phyloP scores from a whole-genome alignment of 2,797 vertebrate species.

The Bradypus variegatus region DNA sequence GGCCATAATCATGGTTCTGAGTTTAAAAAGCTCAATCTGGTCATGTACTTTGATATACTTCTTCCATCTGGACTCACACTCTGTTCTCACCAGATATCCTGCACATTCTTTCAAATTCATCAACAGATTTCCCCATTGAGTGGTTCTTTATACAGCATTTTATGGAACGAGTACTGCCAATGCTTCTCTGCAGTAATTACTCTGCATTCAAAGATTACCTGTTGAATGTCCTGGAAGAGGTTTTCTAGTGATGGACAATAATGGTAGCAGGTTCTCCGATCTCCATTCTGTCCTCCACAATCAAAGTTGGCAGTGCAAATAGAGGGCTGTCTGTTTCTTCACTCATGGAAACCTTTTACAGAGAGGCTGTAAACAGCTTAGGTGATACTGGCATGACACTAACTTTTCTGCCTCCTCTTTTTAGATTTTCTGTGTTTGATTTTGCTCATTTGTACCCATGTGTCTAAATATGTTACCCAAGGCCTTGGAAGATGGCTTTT shows the following conservation, averaged over 20 bases:
- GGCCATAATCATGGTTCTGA: constrained; percentile 58
- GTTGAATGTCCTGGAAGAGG: constrained; percentile 33
- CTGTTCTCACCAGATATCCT: constrained; percentile 52
- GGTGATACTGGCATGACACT: constrained; percentile 53
- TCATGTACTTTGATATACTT: constrained; percentile 42
- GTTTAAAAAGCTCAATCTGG: constrained; percentile 54
- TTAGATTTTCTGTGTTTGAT: constrained; percentile 47
- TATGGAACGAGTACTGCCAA: constrained; percentile 6
- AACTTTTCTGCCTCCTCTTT: constrained; percentile 48
- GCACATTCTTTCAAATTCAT: constrained; percentile 57
- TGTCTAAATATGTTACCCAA: constrained; percentile 41
- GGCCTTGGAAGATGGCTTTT: not conserved
- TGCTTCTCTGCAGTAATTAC: constrained; percentile 17
- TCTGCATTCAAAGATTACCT: constrained; percentile 58
- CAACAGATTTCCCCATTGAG: constrained; percentile 48
- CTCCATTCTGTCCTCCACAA: not conserved
- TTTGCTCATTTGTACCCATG: constrained; percentile 34
- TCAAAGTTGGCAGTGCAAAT: constrained; percentile 45
- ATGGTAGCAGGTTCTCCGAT: constrained; percentile 33
- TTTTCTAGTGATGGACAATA: constrained; percentile 45
- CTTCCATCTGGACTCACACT: constrained; percentile 46
- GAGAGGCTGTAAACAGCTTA: constrained; percentile 55
- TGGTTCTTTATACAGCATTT: constrained; percentile 54
- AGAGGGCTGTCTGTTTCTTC: constrained; percentile 45
- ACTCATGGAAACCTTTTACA: constrained; percentile 55